Conservation (phyloP, 1,140 invertebrate genomes). For the Melipona quadrifasciata region DNA sequence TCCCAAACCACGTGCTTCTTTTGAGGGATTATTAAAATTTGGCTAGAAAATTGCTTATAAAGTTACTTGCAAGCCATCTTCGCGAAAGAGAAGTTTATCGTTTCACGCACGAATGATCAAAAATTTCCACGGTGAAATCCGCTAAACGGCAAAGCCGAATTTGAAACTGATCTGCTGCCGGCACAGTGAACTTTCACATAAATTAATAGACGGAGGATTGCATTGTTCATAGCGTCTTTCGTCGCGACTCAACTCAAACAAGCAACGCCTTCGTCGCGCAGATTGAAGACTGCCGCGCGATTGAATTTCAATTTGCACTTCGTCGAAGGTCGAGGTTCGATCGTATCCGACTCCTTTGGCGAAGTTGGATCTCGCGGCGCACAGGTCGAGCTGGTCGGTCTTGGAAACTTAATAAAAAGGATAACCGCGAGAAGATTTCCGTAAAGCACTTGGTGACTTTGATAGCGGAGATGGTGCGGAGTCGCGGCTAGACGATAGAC, state of each 20-base stretch:
- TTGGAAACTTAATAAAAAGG: constrained; percentile 36
- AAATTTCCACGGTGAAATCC: no score
- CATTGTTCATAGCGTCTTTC: background rate
- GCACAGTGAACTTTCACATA: background rate
- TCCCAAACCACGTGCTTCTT: no score
- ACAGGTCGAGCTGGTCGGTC: background rate
- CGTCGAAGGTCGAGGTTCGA: background rate
- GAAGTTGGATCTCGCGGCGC: background rate
- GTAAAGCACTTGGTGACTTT: constrained; percentile 33
- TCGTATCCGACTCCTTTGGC: background rate
- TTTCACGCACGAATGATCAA: no score
- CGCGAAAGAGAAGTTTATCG: no score
- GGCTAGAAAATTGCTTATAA: no score
- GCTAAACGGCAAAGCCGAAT: no score
- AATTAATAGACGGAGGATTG: background rate
- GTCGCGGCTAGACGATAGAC: constrained; percentile 6
- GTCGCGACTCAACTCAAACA: background rate
- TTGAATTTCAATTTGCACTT: constrained; percentile 46
- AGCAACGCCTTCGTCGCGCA: background rate
- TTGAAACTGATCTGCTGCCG: no score
- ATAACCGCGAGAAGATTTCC: constrained; percentile 6
- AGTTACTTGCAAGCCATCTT: no score
- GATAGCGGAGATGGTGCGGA: constrained; percentile 9
- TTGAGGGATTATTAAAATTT: no score
- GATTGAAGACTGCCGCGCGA: background rate